Percentiles rank a stretch among this genome's conserved stretches.
phyloP scores from a whole-genome alignment of 2,797 vertebrate species.

The Distichodus sexfasciatus region DNA sequence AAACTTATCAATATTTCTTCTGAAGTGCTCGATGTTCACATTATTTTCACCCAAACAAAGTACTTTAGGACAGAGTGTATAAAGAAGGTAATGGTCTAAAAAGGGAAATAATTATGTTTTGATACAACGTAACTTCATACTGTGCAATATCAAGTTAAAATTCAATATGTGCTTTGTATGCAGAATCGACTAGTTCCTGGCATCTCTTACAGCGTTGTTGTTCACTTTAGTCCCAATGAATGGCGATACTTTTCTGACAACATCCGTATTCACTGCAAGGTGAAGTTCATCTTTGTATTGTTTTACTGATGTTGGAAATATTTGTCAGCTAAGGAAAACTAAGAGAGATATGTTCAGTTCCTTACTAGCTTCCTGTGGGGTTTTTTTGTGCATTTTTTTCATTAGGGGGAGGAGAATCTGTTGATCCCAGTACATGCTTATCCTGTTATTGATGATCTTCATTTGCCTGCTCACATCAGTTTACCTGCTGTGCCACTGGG shows the following conservation, averaged over 20 bases:
- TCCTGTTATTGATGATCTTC: slow-evolving; percentile 80
- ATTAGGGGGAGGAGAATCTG: slow-evolving; percentile 79
- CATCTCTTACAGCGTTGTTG: slow-evolving; percentile 75
- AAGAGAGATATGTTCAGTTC: not conserved
- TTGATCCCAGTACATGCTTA: slow-evolving; percentile 89
- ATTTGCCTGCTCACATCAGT: slow-evolving; percentile 83
- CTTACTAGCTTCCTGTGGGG: not conserved
- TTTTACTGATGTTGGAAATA: not conserved
- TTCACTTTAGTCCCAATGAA: slow-evolving; percentile 85
- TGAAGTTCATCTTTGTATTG: slow-evolving; percentile 52
- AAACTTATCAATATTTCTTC: slow-evolving; percentile 86
- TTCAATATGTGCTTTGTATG: slow-evolving; percentile 28
- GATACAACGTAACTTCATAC: too few species aligned
- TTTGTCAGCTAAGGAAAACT: not conserved
- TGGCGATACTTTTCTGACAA: slow-evolving; percentile 94
- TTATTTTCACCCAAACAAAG: slow-evolving; percentile 86
- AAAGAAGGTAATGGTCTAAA: slow-evolving; percentile 77
- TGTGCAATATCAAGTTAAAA: not conserved
- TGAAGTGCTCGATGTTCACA: slow-evolving; percentile 77
- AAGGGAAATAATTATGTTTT: too few species aligned
- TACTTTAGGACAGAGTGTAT: slow-evolving; percentile 85
- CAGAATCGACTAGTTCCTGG: slow-evolving; percentile 87
- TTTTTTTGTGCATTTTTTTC: slow-evolving; percentile 3
- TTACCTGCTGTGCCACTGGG: slow-evolving; percentile 81
- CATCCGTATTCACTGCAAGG: slow-evolving; percentile 86